Base-by-base conservation (phyloP, 1,140 invertebrate genomes). In the Temnothorax longispinosus region DNA sequence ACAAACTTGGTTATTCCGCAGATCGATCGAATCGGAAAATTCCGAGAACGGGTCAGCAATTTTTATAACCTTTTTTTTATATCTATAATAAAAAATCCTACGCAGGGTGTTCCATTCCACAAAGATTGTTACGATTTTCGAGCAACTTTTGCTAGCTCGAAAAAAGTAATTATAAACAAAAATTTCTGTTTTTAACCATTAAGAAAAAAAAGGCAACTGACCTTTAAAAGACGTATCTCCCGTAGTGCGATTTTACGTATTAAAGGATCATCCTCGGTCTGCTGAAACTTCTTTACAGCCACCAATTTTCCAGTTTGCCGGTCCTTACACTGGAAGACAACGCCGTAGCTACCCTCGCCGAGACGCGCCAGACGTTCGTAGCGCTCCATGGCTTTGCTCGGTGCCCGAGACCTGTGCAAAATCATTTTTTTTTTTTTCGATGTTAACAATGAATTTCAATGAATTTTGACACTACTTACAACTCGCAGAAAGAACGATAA, bases 281-380 rank as follows among this genome's bases (percentile, higher is more conserved):
- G 99, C 11, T 99, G 98, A 95, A 99, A 99, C 94, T 99, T 99
- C 96, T 99, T 99, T 32, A 99, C 99, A 13, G 99, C 99, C 15
- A 99, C 99, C 62, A 99, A 96, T 92, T 99, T 98, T 7, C 99
- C 98, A 2, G 98, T 99, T 91, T 99, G 99, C 90, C 98, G 96
- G 95, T 99, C 99, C 64, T 99, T 97, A 95, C 99, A 99, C 95
- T 99, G 99, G 96, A 99, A 99, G 67, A 99, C 99, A 81, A 99
- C 97, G 10, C 99, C 99, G 95, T 99, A 99, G 60, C 98, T 99
- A 77, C 99, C 99, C 96, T 99, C 99, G 85, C 99, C 99, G 54
- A 99, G 97, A 93, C 99, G 99, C 62, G 97, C 97, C 21, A 99
- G 96, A 95, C 99, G 99, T 95, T 99, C 99, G 96, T 99, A 99